A percentile compares a stretch with the other conserved stretches of the same genome.
These are phyloP conservation scores for Erebia ligea DNA, from an alignment of 2,888 invertebrate genomes.

Conservation along the genomic window DNA sequence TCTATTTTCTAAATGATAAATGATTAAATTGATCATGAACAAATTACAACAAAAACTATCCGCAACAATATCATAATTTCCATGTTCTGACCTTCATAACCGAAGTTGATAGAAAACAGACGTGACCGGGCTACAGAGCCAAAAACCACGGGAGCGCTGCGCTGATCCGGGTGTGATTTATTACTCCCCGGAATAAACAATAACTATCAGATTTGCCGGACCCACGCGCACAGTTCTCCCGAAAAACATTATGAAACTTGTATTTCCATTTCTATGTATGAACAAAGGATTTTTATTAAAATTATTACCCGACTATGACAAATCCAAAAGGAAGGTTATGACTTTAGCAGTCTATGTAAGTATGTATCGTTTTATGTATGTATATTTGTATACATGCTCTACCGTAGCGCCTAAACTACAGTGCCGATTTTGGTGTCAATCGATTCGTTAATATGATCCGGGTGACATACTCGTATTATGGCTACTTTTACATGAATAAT, in stretches of 20 bases:
- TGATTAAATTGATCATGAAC: too few relatives aligned
- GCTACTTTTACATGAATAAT: too few relatives aligned
- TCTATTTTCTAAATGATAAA: too few relatives aligned
- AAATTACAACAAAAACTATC: background rate
- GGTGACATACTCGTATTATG: too few relatives aligned
- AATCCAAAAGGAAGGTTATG: too few relatives aligned
- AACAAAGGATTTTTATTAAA: background rate
- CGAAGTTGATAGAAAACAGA: conserved; percentile 16
- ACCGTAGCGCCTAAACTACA: too few relatives aligned
- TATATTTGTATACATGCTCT: too few relatives aligned
- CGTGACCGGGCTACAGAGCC: conserved; percentile 6
- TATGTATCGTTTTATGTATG: too few relatives aligned
- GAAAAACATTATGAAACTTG: background rate
- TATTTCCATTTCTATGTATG: background rate
- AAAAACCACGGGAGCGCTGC: background rate
- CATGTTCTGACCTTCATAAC: background rate
- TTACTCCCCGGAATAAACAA: conserved; percentile 11
- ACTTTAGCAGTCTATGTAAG: too few relatives aligned
- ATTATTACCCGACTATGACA: too few relatives aligned
- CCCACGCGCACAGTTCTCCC: background rate
- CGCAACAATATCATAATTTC: conserved; percentile 9
- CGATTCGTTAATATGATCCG: too few relatives aligned
- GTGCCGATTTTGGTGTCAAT: too few relatives aligned
- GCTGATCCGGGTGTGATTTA: conserved; percentile 16
- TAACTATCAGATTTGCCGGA: conserved; percentile 5